A percentile compares a stretch with the other conserved stretches of the same genome.
phyloP scores from a whole-genome alignment of 2,113 vertebrate species.

The Hyaena hyaena region DNA sequence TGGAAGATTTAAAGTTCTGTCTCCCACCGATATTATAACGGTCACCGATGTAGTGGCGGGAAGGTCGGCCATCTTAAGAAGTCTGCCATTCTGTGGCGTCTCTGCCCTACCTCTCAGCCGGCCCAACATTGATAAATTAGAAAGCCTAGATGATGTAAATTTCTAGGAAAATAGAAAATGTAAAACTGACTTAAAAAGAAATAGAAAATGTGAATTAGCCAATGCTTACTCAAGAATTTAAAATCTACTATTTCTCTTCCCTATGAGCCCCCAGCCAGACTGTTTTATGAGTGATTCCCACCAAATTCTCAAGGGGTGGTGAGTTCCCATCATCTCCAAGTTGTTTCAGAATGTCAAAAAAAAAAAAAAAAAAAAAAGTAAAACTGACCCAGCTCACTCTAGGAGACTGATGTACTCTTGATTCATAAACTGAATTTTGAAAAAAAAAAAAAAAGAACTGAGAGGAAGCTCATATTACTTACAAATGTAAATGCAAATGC shows the following conservation, averaged over 20 bases:
- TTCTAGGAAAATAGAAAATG: not conserved
- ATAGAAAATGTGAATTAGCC: not conserved
- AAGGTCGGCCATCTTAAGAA: too few relatives aligned
- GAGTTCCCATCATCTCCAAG: not conserved
- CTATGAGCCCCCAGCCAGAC: not conserved
- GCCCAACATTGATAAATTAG: not conserved
- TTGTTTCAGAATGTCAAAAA: not conserved
- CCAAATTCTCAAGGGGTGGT: not conserved
- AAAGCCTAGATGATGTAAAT: not conserved
- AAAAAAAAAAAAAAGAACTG: not conserved
- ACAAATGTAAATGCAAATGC: not conserved
- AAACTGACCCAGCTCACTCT: not conserved
- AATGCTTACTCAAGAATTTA: not conserved
- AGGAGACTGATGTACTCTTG: not conserved
- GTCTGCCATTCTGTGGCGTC: too few relatives aligned
- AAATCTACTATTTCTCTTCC: not conserved
- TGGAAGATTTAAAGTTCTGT: too few relatives aligned
- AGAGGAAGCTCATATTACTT: not conserved
- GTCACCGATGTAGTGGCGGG: too few relatives aligned
- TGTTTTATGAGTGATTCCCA: not conserved
- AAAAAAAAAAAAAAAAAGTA: not conserved
- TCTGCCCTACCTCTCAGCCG: too few relatives aligned
- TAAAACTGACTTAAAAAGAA: not conserved
- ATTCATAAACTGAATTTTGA: not conserved
- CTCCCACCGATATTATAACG: too few relatives aligned